phyloP scores from a whole-genome alignment of 2,113 vertebrate species.

The Calyptommatus sinebrachiatus region DNA sequence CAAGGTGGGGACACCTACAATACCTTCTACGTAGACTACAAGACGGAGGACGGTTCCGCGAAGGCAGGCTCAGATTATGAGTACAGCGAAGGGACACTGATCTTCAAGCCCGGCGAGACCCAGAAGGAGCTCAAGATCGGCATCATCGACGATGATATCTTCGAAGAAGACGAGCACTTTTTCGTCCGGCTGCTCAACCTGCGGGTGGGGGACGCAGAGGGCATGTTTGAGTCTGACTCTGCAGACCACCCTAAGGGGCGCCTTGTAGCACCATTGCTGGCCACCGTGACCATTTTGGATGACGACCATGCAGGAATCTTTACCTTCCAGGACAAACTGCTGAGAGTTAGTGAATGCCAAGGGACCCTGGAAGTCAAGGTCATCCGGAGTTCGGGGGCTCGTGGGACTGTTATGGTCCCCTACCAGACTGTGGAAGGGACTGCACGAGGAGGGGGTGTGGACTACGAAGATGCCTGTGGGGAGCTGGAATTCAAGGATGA shows the following conservation, averaged over 20 bases:
- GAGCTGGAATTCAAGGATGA: conserved; percentile 93
- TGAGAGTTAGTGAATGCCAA: conserved; percentile 90
- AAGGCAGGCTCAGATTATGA: conserved; percentile 93
- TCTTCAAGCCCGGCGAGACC: conserved; percentile 78
- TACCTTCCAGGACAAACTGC: conserved; percentile 83
- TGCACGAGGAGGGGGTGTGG: conserved; percentile 80
- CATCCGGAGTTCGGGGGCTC: conserved; percentile 87
- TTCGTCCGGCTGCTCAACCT: conserved; percentile 93
- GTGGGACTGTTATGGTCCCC: conserved; percentile 90
- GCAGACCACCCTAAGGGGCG: conserved; percentile 80
- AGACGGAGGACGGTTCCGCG: conserved; percentile 93
- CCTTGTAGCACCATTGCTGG: conserved; percentile 82
- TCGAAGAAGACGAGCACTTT: conserved; percentile 97
- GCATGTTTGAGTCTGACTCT: conserved; percentile 91
- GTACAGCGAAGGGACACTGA: conserved; percentile 79
- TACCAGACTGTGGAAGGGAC: conserved; percentile 87
- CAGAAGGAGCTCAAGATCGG: conserved; percentile 83
- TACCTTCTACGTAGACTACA: conserved; percentile 96
- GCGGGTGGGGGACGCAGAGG: conserved; percentile 87
- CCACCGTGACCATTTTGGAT: conserved; percentile 94
- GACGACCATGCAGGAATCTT: conserved; percentile 98
- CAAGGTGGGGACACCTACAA: conserved; percentile 81
- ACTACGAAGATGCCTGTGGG: conserved; percentile 87
- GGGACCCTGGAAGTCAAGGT: conserved; percentile 92
- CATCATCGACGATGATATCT: conserved; percentile 97